These are phyloP conservation scores for Salmo trutta DNA, from an alignment of 2,797 vertebrate genomes.

Conservation along the genomic window DNA sequence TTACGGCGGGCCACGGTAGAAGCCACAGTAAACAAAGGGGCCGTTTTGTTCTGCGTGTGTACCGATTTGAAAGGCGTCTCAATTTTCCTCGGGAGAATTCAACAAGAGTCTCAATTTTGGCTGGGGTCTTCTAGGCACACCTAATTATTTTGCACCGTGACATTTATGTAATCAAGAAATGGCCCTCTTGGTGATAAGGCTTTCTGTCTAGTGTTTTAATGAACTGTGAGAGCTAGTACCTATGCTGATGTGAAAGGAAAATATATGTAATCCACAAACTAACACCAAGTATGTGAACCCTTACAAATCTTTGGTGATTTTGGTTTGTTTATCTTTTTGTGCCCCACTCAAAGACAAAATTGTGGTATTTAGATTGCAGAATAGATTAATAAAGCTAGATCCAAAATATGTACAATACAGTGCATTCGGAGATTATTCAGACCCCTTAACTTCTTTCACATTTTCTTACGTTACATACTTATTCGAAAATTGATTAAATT, in stretches of 20 bases:
- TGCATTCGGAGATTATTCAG: too few species aligned
- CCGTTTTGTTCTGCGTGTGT: background rate
- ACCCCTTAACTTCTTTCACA: too few species aligned
- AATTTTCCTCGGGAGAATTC: conserved; percentile 36
- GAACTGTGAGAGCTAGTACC: conserved; percentile 19
- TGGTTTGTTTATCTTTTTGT: background rate
- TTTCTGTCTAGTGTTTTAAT: conserved; percentile 20
- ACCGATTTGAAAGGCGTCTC: conserved; percentile 28
- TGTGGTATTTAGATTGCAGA: too few species aligned
- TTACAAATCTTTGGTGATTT: background rate
- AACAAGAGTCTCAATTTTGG: conserved; percentile 17
- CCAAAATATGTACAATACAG: too few species aligned
- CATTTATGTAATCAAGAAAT: conserved; percentile 28
- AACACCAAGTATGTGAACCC: background rate
- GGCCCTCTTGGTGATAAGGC: conserved; percentile 7
- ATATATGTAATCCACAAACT: background rate
- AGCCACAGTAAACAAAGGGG: conserved; percentile 17
- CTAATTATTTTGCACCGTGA: conserved; percentile 28
- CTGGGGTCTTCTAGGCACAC: conserved; percentile 5
- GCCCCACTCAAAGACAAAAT: conserved; percentile 19
- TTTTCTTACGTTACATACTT: too few species aligned
- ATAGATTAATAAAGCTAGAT: too few species aligned
- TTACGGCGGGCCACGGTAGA: conserved; percentile 13
- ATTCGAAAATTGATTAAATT: too few species aligned
- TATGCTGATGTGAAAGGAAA: conserved; percentile 13